phyloP scores from a whole-genome alignment of 2,888 invertebrate species.

The Cryptus armator region DNA sequence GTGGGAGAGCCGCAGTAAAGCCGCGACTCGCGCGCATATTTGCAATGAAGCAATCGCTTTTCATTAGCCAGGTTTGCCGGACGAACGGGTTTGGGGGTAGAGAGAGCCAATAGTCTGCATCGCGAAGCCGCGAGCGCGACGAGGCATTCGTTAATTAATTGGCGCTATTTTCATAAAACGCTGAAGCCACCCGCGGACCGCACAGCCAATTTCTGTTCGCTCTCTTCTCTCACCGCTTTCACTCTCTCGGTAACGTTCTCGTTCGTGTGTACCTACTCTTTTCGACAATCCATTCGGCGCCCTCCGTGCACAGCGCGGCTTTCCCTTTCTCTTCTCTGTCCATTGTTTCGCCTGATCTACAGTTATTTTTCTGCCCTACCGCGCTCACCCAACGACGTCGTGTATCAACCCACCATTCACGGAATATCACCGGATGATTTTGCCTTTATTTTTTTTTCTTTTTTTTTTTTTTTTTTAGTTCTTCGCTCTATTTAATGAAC shows the following conservation, averaged over 20 bases:
- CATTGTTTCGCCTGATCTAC: slow-evolving; percentile 67
- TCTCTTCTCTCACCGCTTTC: slow-evolving; percentile 20
- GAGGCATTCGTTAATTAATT: slow-evolving; percentile 72
- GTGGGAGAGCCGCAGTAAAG: slow-evolving; percentile 59
- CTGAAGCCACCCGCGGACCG: slow-evolving; percentile 59
- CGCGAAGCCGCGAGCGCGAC: slow-evolving; percentile 66
- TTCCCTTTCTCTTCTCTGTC: slow-evolving; percentile 52
- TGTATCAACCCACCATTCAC: slow-evolving; percentile 48
- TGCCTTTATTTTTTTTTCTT: background rate
- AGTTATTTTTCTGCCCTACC: slow-evolving; percentile 61
- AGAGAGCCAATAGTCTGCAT: slow-evolving; percentile 46
- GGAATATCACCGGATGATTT: slow-evolving; percentile 62
- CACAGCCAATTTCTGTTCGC: slow-evolving; percentile 55
- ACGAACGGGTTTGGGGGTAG: slow-evolving; percentile 38
- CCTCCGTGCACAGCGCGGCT: slow-evolving; percentile 36
- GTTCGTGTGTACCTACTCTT: slow-evolving; percentile 48
- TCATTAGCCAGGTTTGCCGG: slow-evolving; percentile 69
- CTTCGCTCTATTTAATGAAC: slow-evolving; percentile 51
- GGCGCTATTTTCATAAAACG: slow-evolving; percentile 72
- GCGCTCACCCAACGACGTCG: slow-evolving; percentile 3
- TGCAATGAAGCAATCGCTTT: slow-evolving; percentile 71
- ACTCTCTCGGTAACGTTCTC: slow-evolving; percentile 31
- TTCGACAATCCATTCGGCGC: slow-evolving; percentile 51
- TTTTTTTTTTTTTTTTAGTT: slow-evolving; percentile 18
- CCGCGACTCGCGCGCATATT: slow-evolving; percentile 61